phyloP scores from a whole-genome alignment of 2,888 invertebrate genomes.

The Cephus sareptanus region DNA sequence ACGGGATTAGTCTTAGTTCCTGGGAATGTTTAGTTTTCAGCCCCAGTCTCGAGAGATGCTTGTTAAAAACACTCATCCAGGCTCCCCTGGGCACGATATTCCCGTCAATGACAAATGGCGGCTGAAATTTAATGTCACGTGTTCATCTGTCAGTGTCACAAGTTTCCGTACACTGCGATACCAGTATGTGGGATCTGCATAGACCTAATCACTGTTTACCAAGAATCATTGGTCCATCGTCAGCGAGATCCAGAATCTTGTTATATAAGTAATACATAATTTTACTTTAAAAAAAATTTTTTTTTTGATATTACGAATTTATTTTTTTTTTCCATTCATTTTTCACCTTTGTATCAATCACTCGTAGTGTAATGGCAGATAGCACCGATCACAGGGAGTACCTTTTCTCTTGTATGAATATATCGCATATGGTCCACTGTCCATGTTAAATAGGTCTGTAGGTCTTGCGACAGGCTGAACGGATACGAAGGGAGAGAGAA shows the following conservation, averaged over 20 bases:
- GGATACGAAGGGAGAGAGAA: neutral
- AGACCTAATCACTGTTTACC: neutral
- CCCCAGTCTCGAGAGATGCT: neutral
- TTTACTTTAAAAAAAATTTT: no score
- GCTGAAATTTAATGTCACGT: neutral
- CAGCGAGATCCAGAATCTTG: no score
- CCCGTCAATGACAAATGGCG: neutral
- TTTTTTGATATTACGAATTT: no score
- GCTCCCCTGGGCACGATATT: neutral
- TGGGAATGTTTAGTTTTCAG: neutral
- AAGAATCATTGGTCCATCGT: no score
- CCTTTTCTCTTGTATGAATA: neutral
- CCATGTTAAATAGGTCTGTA: neutral
- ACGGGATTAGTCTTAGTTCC: constrained; percentile 1
- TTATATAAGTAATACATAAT: no score
- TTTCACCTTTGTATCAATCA: neutral
- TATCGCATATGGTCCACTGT: neutral
- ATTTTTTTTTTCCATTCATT: neutral
- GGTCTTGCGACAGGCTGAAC: neutral
- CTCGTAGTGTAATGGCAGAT: neutral
- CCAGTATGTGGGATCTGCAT: neutral
- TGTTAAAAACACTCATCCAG: neutral
- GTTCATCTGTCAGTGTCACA: neutral
- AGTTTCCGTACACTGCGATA: neutral
- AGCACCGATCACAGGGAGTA: neutral